Evolutionary conservation across 2,888 invertebrate species (phyloP).

Genomic region (Lacanobia oleracea): DNA sequence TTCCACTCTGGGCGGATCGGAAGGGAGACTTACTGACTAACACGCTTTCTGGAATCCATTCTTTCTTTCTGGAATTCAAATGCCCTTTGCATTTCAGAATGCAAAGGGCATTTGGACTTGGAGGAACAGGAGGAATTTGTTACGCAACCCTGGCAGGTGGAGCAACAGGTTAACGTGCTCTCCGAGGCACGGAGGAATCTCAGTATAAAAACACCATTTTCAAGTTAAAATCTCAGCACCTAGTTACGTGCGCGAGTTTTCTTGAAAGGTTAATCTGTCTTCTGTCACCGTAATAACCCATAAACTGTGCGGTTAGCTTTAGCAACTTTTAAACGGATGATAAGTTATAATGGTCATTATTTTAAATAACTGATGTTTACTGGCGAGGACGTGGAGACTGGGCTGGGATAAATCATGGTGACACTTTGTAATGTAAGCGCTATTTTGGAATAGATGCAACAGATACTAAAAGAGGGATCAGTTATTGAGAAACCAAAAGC

Average conservation of each 20-base stretch:
- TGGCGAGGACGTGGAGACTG: constrained; percentile 24
- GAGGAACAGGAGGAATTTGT: too few species aligned
- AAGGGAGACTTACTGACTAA: too few species aligned
- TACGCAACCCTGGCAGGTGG: too few species aligned
- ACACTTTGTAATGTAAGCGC: background rate
- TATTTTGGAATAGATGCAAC: background rate
- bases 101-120: too few species aligned
- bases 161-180: too few species aligned
- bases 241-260: background rate
- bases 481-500: background rate
- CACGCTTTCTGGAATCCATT: too few species aligned
- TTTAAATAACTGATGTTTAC: constrained; percentile 46
- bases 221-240: constrained; percentile 21
- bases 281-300: constrained; percentile 43
- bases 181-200: too few species aligned
- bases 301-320: constrained; percentile 49
- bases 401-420: constrained; percentile 18
- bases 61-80: too few species aligned
- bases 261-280: constrained; percentile 30
- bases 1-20: too few species aligned
- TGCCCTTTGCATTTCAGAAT: too few species aligned
- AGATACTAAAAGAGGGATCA: background rate
- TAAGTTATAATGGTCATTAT: constrained; percentile 44
- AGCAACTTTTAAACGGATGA: constrained; percentile 45
- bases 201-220: constrained; percentile 18